Conservation (phyloP, 2,888 invertebrate genomes). For the Xanthia icteritia region DNA sequence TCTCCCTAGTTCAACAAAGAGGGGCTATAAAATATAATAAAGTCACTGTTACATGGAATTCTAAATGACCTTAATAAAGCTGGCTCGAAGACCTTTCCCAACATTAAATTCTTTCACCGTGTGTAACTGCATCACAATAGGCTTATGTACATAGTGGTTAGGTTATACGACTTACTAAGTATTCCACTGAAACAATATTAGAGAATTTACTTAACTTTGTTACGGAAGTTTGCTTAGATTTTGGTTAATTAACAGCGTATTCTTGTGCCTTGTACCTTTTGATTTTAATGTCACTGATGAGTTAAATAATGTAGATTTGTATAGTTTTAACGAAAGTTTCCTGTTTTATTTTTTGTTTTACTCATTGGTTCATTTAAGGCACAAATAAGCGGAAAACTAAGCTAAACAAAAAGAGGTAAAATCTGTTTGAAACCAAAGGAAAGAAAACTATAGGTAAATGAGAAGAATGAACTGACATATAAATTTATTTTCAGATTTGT, state of each 20-base stretch:
- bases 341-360: background rate
- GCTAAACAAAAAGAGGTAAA: background rate
- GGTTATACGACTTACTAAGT: conserved; percentile 66
- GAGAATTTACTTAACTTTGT: conserved; percentile 19
- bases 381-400: background rate
- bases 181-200: conserved; percentile 60
- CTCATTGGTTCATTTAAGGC: background rate
- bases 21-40: conserved; percentile 58
- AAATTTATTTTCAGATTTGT: background rate
- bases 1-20: conserved; percentile 54
- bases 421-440: background rate
- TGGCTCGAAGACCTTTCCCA: conserved; percentile 69
- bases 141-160: conserved; percentile 69
- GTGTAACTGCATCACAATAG: conserved; percentile 71
- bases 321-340: background rate
- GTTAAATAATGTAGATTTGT: background rate
- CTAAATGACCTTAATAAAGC: conserved; percentile 67
- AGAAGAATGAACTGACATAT: background rate
- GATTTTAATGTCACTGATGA: background rate
- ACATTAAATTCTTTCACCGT: conserved; percentile 68
- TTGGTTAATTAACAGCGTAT: conserved; percentile 19
- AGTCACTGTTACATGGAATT: conserved; percentile 53
- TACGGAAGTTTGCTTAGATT: conserved; percentile 17
- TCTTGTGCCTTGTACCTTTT: background rate
- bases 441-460: background rate